phyloP scores from a whole-genome alignment of 1,140 invertebrate species.

The Muscidifurax raptorellus region DNA sequence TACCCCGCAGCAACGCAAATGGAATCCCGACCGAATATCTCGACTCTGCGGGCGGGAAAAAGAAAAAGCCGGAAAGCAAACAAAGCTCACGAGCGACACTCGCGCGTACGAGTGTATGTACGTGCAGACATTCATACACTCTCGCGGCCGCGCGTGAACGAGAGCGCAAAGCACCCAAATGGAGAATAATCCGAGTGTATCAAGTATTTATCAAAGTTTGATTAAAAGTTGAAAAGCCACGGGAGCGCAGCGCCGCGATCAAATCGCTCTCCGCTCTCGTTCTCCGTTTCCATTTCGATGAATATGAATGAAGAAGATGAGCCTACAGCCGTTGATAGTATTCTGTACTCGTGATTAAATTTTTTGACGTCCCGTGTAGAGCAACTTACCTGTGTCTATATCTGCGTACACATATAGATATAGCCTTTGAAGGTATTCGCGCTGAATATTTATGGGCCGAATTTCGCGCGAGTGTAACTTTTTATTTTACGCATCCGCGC shows the following conservation, averaged over 20 bases:
- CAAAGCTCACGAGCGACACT: background rate
- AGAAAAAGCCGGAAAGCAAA: background rate
- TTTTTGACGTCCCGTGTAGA: constrained; percentile 53
- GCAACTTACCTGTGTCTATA: too few relatives aligned
- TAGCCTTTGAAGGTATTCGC: too few relatives aligned
- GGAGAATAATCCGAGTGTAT: background rate
- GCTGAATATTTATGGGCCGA: background rate
- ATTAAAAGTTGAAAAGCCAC: constrained; percentile 42
- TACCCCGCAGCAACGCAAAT: too few relatives aligned
- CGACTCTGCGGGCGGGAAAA: too few relatives aligned
- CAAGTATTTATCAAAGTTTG: constrained; percentile 44
- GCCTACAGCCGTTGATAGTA: background rate
- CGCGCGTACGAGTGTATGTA: too few relatives aligned
- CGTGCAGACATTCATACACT: too few relatives aligned
- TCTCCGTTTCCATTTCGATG: constrained; percentile 45
- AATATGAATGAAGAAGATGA: constrained; percentile 43
- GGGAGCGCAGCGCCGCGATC: background rate
- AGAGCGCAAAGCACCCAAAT: background rate
- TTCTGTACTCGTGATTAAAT: constrained; percentile 58
- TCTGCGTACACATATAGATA: too few relatives aligned
- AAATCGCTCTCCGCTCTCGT: constrained; percentile 12
- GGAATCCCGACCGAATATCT: too few relatives aligned
- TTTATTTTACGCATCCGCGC: background rate
- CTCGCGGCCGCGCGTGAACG: background rate
- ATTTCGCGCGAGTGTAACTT: background rate